Evolutionary conservation across 2,797 vertebrate species (phyloP).

Genomic region (Gymnoscopelus braueri): DNA sequence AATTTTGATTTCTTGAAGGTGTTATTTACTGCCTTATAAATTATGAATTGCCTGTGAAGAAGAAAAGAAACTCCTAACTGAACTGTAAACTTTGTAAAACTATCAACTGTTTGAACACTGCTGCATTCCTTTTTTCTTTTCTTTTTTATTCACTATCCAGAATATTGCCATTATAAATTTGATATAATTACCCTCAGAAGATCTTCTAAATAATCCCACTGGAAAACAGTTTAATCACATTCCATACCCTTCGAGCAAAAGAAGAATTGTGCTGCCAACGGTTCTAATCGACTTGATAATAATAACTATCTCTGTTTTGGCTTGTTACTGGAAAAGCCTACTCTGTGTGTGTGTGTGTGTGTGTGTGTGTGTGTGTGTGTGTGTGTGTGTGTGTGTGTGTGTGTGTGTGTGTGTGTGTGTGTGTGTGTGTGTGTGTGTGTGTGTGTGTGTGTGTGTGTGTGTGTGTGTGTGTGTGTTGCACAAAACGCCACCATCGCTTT

Average conservation of each 20-base stretch:
- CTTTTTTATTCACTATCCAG: constrained; percentile 45
- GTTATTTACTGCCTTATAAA: not conserved
- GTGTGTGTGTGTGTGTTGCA: constrained; percentile 7
- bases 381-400: too few relatives aligned
- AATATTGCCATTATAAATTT: constrained; percentile 64
- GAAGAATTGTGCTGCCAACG: constrained; percentile 53
- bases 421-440: not conserved
- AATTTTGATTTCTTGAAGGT: constrained; percentile 2
- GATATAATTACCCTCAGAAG: constrained; percentile 70
- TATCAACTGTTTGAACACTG: constrained; percentile 28
- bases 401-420: too few relatives aligned
- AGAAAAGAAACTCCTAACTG: too few relatives aligned
- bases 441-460: too few relatives aligned
- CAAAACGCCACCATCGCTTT: constrained; percentile 43
- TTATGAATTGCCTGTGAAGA: not conserved
- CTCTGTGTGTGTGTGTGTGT: not conserved
- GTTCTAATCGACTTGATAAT: constrained; percentile 63
- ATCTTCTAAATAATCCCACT: constrained; percentile 35
- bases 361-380: too few relatives aligned
- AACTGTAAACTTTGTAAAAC: not conserved
- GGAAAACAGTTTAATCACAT: constrained; percentile 56
- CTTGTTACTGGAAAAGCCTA: constrained; percentile 51
- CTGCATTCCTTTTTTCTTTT: constrained; percentile 42
- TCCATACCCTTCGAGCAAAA: constrained; percentile 41
- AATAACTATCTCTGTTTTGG: constrained; percentile 46